Percentiles rank a stretch among this genome's conserved stretches.
Conservation (phyloP, 1,140 invertebrate species). For the Drosophila lacteicornis region DNA sequence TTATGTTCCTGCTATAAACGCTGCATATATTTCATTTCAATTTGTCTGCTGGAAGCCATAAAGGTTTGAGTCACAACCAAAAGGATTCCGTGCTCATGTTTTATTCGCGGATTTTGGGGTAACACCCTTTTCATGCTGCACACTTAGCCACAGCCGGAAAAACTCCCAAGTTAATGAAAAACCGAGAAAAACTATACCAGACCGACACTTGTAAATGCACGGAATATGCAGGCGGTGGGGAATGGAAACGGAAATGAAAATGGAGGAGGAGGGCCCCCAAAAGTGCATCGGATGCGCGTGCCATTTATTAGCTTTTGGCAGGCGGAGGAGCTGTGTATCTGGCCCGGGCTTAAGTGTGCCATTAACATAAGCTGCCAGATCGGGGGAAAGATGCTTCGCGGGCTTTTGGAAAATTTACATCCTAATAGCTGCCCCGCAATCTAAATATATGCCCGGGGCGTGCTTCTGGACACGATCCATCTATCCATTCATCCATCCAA, state of each 20-base stretch:
- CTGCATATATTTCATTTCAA: slow-evolving; percentile 11
- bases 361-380: slow-evolving; percentile 50
- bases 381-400: not conserved
- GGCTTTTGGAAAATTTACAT: slow-evolving; percentile 14
- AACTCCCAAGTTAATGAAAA: slow-evolving; percentile 52
- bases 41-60: slow-evolving; percentile 19
- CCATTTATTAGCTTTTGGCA: slow-evolving; percentile 67
- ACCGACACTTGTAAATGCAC: slow-evolving; percentile 42
- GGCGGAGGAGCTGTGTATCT: slow-evolving; percentile 10
- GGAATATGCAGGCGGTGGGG: not conserved
- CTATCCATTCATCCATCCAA: slow-evolving; percentile 22
- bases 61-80: slow-evolving; percentile 20
- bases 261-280: not conserved
- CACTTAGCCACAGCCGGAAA: slow-evolving; percentile 18
- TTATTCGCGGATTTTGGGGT: slow-evolving; percentile 27
- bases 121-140: slow-evolving; percentile 54
- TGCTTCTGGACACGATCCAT: slow-evolving; percentile 42
- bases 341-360: slow-evolving; percentile 58
- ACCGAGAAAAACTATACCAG: slow-evolving; percentile 13
- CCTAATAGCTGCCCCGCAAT: not conserved
- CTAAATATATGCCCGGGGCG: slow-evolving; percentile 44
- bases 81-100: slow-evolving; percentile 28
- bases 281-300: slow-evolving; percentile 48
- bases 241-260: not conserved
- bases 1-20: not conserved